Percentiles rank a stretch among this genome's conserved stretches.
Evolutionary conservation across 2,797 vertebrate genomes (phyloP).

Genomic region (Hipposideros larvatus): DNA sequence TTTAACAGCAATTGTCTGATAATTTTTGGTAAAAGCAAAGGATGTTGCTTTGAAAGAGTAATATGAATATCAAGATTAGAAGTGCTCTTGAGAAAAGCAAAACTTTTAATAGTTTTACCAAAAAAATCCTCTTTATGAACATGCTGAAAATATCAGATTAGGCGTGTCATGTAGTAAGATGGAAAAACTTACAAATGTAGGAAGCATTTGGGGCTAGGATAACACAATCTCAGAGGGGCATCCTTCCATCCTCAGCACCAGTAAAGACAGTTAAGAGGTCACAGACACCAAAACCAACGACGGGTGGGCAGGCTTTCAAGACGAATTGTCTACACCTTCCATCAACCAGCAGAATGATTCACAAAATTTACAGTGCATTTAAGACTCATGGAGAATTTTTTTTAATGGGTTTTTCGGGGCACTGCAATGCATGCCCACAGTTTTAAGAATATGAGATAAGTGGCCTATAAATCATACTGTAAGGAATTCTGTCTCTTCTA

Average conservation of each 20-base stretch:
- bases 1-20: slow-evolving; percentile 44
- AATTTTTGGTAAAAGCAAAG: slow-evolving; percentile 69
- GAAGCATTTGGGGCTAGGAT: neutral
- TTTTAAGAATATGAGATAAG: slow-evolving; percentile 6
- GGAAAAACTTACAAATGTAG: slow-evolving; percentile 15
- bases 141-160: slow-evolving; percentile 50
- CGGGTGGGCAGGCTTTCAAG: neutral
- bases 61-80: slow-evolving; percentile 62
- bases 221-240: slow-evolving; percentile 13
- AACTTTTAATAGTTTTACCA: slow-evolving; percentile 75
- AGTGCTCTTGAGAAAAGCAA: slow-evolving; percentile 71
- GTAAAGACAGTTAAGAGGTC: neutral
- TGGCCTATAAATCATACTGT: neutral
- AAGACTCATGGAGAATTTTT: neutral
- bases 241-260: neutral
- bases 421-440: neutral
- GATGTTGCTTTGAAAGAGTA: slow-evolving; percentile 56
- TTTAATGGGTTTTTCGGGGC: neutral
- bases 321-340: slow-evolving; percentile 9
- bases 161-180: neutral
- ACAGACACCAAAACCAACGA: slow-evolving; percentile 40
- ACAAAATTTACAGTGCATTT: slow-evolving; percentile 28
- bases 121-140: slow-evolving; percentile 74
- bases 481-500: neutral
- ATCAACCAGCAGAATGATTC: slow-evolving; percentile 3